Evolutionary conservation across 2,113 vertebrate species (phyloP), one percentile per base, ranked within the genome.

Genomic region (Psilopogon haemacephalus): DNA sequence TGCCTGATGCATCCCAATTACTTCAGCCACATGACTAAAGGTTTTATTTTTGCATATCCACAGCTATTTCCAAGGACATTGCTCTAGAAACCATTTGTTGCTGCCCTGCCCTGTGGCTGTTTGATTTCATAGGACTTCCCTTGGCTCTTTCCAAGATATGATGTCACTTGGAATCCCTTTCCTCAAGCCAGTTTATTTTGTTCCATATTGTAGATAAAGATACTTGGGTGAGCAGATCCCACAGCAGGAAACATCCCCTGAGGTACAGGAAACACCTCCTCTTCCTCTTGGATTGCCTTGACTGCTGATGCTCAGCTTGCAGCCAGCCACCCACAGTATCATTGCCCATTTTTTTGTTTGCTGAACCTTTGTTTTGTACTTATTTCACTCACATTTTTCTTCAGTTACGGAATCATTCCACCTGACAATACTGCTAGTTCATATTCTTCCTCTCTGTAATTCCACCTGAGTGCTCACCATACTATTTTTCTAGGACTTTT

Each of bases 371-470:
- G 32, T 55, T 87, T 77, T 63, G 55, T 33, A 52, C 52, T 67
- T 70, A 55, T 55, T 89, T 89, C 50, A 55, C 64, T 77, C 88
- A 80, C 50, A 63, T 67, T 90, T 86, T 95, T 33, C 59, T 90
- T 80, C 75, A 93, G 23, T 88, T 93, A 80, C 21, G 15, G 60
- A 91, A 56, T 56, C 52, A 55, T 80, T 79, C 75, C 48, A 69
- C 78, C 52, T 77, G 75, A 83, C 30, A 77, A 38, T 62, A 24
- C 42, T 67, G 32, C 65, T 91, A 63, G 52, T 46, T 89, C 85
- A 54, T 33, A 56, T 80, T 55, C 63, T 85, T 37, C 37, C 67
- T 79, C 76, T 90, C 72, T 64, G 68, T 86, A 89, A 95, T 93
- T 86, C 85, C 75, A 86, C 0, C 0, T 42, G 69, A 88, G 76